phyloP scores from a whole-genome alignment of 2,113 vertebrate species.

The Notothenia rossii region DNA sequence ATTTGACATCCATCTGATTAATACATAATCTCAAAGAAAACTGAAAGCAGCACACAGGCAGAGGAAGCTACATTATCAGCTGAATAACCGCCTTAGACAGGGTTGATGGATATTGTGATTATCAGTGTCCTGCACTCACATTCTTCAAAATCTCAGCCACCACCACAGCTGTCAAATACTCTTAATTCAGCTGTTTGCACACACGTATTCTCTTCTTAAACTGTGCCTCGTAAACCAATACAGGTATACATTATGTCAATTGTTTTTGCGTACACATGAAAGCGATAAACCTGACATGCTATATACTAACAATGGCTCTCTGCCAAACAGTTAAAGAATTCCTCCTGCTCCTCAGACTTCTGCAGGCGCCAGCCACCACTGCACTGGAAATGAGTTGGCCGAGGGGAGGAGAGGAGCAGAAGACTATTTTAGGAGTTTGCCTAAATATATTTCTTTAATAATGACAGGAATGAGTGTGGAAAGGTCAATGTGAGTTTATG shows the following conservation, averaged over 20 bases:
- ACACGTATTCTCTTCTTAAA: conserved; percentile 9
- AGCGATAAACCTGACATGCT: conserved; percentile 55
- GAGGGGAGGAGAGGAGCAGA: conserved; percentile 59
- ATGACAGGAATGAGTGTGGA: conserved; percentile 72
- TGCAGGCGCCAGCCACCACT: conserved; percentile 73
- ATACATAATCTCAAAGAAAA: neutral
- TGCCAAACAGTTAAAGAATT: conserved; percentile 72
- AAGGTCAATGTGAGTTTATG: conserved; percentile 68
- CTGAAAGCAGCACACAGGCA: neutral
- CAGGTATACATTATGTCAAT: conserved; percentile 48
- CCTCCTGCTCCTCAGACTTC: conserved; percentile 73
- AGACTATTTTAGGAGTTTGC: conserved; percentile 78
- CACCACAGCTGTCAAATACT: conserved; percentile 14
- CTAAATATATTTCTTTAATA: conserved; percentile 80
- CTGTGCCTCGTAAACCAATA: conserved; percentile 31
- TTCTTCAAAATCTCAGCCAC: conserved; percentile 12
- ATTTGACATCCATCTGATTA: neutral
- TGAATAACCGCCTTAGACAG: conserved; percentile 13
- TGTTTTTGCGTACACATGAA: conserved; percentile 47
- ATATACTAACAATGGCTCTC: conserved; percentile 49
- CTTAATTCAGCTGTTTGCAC: conserved; percentile 25
- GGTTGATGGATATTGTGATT: conserved; percentile 48
- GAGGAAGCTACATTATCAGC: conserved; percentile 16
- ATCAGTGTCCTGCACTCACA: conserved; percentile 27
- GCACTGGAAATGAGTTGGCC: conserved; percentile 65